Evolutionary conservation across 2,888 invertebrate species (phyloP).

Genomic region (Julus scandinavius): DNA sequence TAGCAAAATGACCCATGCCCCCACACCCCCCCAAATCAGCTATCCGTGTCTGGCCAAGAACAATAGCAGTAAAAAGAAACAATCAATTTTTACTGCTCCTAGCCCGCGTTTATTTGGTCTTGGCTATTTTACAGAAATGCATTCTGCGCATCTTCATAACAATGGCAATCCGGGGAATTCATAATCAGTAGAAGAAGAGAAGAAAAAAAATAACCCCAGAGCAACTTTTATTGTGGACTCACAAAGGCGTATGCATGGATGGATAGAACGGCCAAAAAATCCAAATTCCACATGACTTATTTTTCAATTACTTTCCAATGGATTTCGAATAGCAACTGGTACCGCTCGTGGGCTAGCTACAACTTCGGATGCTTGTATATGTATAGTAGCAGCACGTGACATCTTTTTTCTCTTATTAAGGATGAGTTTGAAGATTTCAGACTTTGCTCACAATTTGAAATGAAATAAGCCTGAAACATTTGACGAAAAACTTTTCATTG

Average conservation of each 20-base stretch:
- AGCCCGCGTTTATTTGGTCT: neutral
- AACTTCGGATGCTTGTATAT: neutral
- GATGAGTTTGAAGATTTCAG: too few relatives aligned
- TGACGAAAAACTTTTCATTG: too few relatives aligned
- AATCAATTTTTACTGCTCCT: conserved; percentile 6
- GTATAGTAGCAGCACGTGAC: neutral
- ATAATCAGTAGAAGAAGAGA: neutral
- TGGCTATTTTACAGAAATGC: conserved; percentile 14
- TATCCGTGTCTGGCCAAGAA: conserved; percentile 13
- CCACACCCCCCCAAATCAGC: neutral
- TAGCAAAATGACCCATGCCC: neutral
- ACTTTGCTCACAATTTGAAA: too few relatives aligned
- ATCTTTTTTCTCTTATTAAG: neutral
- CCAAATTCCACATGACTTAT: neutral
- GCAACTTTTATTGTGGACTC: neutral
- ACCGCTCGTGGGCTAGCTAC: too few relatives aligned
- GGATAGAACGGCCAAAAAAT: neutral
- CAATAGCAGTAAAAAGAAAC: conserved; percentile 4
- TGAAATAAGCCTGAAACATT: too few relatives aligned
- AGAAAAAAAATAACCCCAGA: neutral
- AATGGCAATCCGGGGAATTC: neutral
- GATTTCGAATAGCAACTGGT: neutral
- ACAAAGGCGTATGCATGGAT: neutral
- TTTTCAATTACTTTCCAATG: conserved; percentile 5
- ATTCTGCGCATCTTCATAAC: conserved; percentile 9